These are phyloP conservation scores for Acestrorhynchus altus DNA, from an alignment of 2,797 vertebrate genomes.

Conservation along the genomic window DNA sequence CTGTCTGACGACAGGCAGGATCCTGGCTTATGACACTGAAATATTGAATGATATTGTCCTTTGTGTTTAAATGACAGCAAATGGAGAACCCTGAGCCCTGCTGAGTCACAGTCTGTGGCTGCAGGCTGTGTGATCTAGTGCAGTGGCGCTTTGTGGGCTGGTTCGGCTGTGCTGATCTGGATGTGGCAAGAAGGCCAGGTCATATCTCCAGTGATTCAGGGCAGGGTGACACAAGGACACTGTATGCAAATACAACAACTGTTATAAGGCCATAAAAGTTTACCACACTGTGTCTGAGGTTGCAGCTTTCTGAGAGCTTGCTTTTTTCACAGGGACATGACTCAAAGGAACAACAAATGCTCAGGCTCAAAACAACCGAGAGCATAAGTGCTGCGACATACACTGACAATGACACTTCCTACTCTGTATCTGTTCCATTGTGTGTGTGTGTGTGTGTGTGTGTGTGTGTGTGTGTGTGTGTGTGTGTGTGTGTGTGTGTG, in stretches of 20 bases:
- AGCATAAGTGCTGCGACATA: constrained; percentile 6
- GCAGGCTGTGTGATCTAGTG: constrained; percentile 7
- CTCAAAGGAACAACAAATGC: neutral
- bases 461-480: too few relatives aligned
- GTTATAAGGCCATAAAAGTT: constrained; percentile 46
- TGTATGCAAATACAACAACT: constrained; percentile 53
- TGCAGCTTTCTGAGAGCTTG: constrained; percentile 34
- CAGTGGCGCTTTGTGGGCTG: constrained; percentile 1
- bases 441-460: too few relatives aligned
- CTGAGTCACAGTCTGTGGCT: constrained; percentile 27
- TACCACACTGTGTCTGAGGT: constrained; percentile 22
- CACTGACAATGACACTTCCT: neutral
- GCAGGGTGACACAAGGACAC: constrained; percentile 39
- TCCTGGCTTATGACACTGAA: neutral
- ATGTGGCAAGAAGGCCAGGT: neutral
- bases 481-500: too few relatives aligned
- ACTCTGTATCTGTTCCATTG: constrained; percentile 1
- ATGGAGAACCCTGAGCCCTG: neutral
- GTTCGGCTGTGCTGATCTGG: neutral
- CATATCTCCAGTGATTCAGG: constrained; percentile 14
- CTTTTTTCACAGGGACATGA: constrained; percentile 15
- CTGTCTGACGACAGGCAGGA: neutral
- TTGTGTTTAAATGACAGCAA: neutral
- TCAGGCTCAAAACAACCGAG: constrained; percentile 20
- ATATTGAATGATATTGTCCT: neutral